Conservation (phyloP, 2,113 vertebrate genomes). For the Silurus meridionalis region DNA sequence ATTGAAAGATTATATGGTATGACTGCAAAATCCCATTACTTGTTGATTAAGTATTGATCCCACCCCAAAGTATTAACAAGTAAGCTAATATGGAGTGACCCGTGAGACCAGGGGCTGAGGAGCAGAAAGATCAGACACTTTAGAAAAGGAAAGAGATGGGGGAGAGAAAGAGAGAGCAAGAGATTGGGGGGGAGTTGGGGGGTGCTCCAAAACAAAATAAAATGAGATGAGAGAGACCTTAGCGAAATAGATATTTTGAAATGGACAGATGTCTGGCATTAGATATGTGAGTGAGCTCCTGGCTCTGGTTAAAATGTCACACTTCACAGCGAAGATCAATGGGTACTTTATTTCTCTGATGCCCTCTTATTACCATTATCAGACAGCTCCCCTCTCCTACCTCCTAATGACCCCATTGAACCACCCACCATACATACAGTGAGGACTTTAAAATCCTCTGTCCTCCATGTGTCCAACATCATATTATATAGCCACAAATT, state of each 20-base stretch:
- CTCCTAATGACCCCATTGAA: slow-evolving; percentile 79
- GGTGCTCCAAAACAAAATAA: neutral
- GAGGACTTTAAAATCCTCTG: slow-evolving; percentile 17
- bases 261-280: slow-evolving; percentile 43
- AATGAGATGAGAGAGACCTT: slow-evolving; percentile 63
- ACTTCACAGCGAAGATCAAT: slow-evolving; percentile 94
- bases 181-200: slow-evolving; percentile 35
- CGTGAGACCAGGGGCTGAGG: slow-evolving; percentile 90
- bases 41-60: slow-evolving; percentile 99
- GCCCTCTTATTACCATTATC: slow-evolving; percentile 88
- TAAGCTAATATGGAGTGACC: slow-evolving; percentile 99
- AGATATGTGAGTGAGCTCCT: slow-evolving; percentile 63
- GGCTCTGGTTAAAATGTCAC: slow-evolving; percentile 97
- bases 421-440: slow-evolving; percentile 6
- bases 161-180: slow-evolving; percentile 11
- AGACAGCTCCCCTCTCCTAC: slow-evolving; percentile 84
- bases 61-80: slow-evolving; percentile 94
- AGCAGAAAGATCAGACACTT: slow-evolving; percentile 65
- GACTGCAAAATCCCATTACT: slow-evolving; percentile 99
- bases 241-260: slow-evolving; percentile 60
- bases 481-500: neutral
- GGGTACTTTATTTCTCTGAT: slow-evolving; percentile 91
- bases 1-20: slow-evolving; percentile 99
- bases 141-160: slow-evolving; percentile 70
- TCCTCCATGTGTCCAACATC: neutral